Percentiles rank a stretch among this genome's conserved stretches.
These are phyloP conservation scores for Hylyphantes graminicola DNA, from an alignment of 1,140 invertebrate genomes.

Conservation along the genomic window DNA sequence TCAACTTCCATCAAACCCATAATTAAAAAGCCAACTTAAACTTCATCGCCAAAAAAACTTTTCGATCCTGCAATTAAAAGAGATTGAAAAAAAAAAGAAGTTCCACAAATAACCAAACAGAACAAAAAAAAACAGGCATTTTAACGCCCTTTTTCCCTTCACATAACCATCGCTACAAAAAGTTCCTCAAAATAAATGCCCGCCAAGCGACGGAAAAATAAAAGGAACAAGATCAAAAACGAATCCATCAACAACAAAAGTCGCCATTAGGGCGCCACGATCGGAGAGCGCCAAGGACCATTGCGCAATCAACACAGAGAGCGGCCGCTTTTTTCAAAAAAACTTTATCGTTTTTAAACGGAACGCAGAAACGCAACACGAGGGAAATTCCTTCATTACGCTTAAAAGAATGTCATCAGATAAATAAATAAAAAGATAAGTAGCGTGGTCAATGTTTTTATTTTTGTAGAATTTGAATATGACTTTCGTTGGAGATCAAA, in stretches of 20 bases:
- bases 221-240: conserved; percentile 36
- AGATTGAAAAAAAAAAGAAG: conserved; percentile 21
- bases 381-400: too few species aligned
- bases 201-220: conserved; percentile 52
- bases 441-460: too few species aligned
- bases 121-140: conserved; percentile 36
- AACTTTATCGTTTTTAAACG: conserved; percentile 8
- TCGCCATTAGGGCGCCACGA: conserved; percentile 56
- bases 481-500: too few species aligned
- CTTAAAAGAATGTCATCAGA: too few species aligned
- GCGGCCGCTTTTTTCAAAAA: conserved; percentile 23
- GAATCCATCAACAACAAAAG: conserved; percentile 55
- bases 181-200: conserved; percentile 59
- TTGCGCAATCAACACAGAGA: conserved; percentile 49
- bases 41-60: too few species aligned
- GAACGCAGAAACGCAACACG: neutral
- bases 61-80: neutral
- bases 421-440: too few species aligned
- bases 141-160: conserved; percentile 34
- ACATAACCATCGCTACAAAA: conserved; percentile 49
- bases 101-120: conserved; percentile 52
- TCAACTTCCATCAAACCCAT: too few species aligned
- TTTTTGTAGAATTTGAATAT: too few species aligned
- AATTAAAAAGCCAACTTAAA: too few species aligned
- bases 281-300: conserved; percentile 51